These are phyloP conservation scores for Sternotherus odoratus DNA, from an alignment of 2,797 vertebrate species.

Conservation along the genomic window DNA sequence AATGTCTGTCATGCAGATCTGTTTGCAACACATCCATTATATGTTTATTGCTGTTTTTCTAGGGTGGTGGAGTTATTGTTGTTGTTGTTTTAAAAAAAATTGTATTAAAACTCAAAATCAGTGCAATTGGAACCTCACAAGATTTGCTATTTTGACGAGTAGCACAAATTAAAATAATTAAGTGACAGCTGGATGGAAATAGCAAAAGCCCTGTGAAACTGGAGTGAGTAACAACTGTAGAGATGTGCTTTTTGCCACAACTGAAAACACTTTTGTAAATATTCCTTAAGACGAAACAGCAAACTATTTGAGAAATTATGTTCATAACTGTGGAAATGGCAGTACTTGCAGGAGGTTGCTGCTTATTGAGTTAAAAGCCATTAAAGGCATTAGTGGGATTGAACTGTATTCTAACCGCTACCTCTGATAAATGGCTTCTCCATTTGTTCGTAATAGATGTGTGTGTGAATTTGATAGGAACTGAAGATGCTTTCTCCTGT, in stretches of 20 bases:
- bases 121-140: neutral
- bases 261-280: neutral
- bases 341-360: neutral
- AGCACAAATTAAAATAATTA: neutral
- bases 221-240: neutral
- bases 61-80: neutral
- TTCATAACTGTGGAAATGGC: neutral
- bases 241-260: neutral
- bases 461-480: neutral
- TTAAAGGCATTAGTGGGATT: slow-evolving; percentile 8
- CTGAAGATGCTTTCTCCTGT: neutral
- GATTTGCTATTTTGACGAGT: neutral
- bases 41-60: neutral
- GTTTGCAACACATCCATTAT: neutral
- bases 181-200: neutral
- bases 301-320: neutral
- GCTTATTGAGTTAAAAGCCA: neutral
- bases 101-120: neutral
- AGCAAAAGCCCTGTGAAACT: neutral
- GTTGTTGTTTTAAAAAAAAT: neutral
- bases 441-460: neutral
- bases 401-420: neutral
- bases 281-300: neutral
- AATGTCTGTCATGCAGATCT: neutral
- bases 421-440: neutral